Base-by-base conservation (phyloP, 2,888 invertebrate species). In the Parnassius orleans region DNA sequence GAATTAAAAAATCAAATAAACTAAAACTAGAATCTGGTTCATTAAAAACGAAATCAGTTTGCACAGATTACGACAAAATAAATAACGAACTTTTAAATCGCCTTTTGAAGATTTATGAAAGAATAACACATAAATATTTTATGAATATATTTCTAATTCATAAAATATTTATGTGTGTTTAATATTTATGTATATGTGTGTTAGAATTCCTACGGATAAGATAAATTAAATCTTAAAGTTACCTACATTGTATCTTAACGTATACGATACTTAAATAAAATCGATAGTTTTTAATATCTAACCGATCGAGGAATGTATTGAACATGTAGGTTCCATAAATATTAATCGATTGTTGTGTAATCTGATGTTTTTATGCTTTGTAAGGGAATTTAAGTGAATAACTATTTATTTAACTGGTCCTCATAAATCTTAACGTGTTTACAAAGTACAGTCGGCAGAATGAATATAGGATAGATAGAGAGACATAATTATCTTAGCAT, bases 321-420 rank as follows among this genome's bases (percentile, higher is more conserved):
- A 56, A 63, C 65, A 57, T 46, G 46, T 46, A 11, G 12, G 46
- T 46, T 54, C 56, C 56, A 69, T 70, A 63, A 69, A 70, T 69
- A 68, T 68, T 67, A 48, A 69, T 67, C 46, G 51, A 15, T 51
- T 52, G 58, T 65, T 67, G 63, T 66, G 65, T 64, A 60, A 68
- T 63, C 54, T 56, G 19, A 53, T 33, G 57, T 66, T 68, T 68
- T 69, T 67, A 48, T 57, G 47, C 47, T 55, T 52, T 42, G 43
- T 53, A 50, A 57, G 60, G 47, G 64, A 63, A 67, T 67, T 65
- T 64, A 54, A 66, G 64, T 60, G 68, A 63, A 12, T 12, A 46
- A 68, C 66, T 61, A 64, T 67, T 66, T 48, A 53, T 59, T 65
- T 54, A 51, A 59, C 54, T 43, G 53, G 7, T 46, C 56, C 51